Conservation (phyloP, 2,113 vertebrate genomes). For the Cyphomyrus discorhynchus region DNA sequence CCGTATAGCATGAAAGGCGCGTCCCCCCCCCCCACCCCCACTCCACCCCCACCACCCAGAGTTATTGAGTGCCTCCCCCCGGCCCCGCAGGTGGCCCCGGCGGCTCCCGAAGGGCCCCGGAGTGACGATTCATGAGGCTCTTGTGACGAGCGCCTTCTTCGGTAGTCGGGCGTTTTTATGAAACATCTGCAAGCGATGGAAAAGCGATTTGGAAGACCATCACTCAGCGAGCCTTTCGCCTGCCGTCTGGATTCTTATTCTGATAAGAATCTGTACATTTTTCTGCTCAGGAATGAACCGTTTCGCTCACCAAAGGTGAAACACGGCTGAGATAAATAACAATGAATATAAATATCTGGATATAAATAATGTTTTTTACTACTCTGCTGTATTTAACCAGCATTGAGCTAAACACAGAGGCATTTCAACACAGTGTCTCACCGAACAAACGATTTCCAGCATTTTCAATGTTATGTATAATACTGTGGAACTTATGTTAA, state of each 20-base stretch:
- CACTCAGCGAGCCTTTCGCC: neutral
- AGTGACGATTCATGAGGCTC: slow-evolving; percentile 1
- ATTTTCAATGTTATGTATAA: neutral
- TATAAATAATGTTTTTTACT: neutral
- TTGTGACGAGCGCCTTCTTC: neutral
- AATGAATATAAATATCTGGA: neutral
- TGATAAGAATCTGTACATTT: neutral
- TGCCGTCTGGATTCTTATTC: neutral
- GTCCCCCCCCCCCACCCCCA: neutral
- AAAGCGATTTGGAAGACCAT: neutral
- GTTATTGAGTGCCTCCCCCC: neutral
- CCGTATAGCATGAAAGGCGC: no score
- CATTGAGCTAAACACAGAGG: neutral
- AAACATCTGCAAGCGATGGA: slow-evolving; percentile 9
- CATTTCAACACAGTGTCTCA: neutral
- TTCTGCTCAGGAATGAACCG: neutral
- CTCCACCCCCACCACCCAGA: slow-evolving; percentile 38
- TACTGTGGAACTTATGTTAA: neutral
- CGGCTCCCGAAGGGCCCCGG: neutral
- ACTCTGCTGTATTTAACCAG: neutral
- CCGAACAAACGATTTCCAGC: neutral
- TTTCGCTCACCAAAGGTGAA: neutral
- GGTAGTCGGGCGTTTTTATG: neutral
- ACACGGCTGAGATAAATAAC: neutral
- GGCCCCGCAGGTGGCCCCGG: neutral